These are phyloP conservation scores for Lethocerus indicus DNA, from an alignment of 1,140 invertebrate genomes.

Conservation along the genomic window DNA sequence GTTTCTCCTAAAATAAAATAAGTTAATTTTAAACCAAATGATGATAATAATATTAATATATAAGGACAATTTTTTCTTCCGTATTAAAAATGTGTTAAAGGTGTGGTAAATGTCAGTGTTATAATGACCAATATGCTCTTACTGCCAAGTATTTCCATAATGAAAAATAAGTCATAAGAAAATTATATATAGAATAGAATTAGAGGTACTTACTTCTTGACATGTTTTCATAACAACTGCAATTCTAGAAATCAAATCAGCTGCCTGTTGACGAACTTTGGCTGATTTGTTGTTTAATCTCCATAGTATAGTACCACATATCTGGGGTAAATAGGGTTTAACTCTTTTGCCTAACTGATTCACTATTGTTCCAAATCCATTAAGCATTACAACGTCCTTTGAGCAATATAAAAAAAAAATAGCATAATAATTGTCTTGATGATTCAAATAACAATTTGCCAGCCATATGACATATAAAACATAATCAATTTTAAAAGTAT, in stretches of 20 bases:
- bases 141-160: too few species aligned
- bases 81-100: too few species aligned
- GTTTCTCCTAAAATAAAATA: slow-evolving; percentile 63
- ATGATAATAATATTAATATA: slow-evolving; percentile 3
- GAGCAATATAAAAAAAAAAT: slow-evolving; percentile 18
- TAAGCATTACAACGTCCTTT: slow-evolving; percentile 97
- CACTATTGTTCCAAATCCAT: slow-evolving; percentile 98
- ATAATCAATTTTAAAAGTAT: too few species aligned
- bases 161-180: too few species aligned
- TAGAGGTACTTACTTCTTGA: slow-evolving; percentile 57
- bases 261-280: slow-evolving; percentile 97
- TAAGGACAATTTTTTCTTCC: background rate
- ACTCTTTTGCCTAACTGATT: slow-evolving; percentile 94
- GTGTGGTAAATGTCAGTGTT: too few species aligned
- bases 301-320: slow-evolving; percentile 99
- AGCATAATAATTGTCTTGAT: too few species aligned
- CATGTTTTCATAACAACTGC: slow-evolving; percentile 99
- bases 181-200: background rate
- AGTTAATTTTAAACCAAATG: slow-evolving; percentile 9
- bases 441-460: too few species aligned
- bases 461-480: too few species aligned
- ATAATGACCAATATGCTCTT: too few species aligned
- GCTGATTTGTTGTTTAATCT: slow-evolving; percentile 98
- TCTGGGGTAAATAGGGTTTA: slow-evolving; percentile 97
- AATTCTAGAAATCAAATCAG: slow-evolving; percentile 95